phyloP scores from a whole-genome alignment of 2,113 vertebrate species.

The Tragelaphus strepsiceros region DNA sequence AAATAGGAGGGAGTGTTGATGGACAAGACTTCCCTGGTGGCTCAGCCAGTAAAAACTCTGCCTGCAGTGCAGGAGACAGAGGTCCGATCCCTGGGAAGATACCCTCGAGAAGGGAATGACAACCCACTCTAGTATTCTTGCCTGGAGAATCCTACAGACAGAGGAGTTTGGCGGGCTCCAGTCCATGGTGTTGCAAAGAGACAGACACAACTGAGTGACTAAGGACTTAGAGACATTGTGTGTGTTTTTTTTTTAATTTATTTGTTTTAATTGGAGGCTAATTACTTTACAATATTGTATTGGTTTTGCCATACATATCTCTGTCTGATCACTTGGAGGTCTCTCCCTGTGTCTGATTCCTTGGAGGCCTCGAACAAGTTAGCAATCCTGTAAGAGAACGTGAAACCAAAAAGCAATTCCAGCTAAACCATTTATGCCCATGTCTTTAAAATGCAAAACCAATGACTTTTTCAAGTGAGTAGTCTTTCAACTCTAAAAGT shows the following conservation, averaged over 20 bases:
- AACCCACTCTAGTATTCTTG: neutral
- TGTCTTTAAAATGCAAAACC: neutral
- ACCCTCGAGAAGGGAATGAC: fast-evolving
- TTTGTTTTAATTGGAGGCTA: too few species aligned
- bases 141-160: neutral
- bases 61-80: neutral
- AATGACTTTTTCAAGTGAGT: neutral
- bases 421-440: neutral
- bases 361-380: fast-evolving
- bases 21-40: neutral
- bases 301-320: neutral
- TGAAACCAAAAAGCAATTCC: neutral
- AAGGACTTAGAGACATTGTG: neutral
- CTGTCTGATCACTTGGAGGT: neutral
- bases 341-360: neutral
- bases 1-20: fast-evolving
- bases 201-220: neutral
- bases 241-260: too few species aligned
- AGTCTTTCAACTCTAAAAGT: neutral
- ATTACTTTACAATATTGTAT: too few species aligned
- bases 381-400: neutral
- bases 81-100: neutral
- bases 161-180: neutral
- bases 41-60: neutral
- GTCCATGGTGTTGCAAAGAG: neutral